These are phyloP conservation scores for Zaprionus ornatus DNA, from an alignment of 1,140 invertebrate genomes.

Conservation along the genomic window DNA sequence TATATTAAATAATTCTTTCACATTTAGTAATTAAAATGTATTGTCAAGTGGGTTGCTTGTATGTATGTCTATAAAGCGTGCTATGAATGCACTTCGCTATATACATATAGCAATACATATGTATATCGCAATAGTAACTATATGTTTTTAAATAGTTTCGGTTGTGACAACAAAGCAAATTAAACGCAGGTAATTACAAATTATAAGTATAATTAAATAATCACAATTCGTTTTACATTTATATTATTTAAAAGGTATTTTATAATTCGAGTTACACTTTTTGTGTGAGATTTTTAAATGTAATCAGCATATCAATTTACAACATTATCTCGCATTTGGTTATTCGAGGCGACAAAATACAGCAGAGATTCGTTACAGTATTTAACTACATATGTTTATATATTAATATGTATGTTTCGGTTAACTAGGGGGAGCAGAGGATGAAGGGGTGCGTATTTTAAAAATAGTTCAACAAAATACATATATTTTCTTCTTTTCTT, in stretches of 20 bases:
- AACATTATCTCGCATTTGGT: slow-evolving; percentile 57
- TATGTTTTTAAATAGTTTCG: slow-evolving; percentile 24
- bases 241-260: slow-evolving; percentile 53
- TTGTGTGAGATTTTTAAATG: slow-evolving; percentile 37
- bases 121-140: slow-evolving; percentile 38
- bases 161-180: slow-evolving; percentile 41
- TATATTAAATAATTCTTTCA: slow-evolving; percentile 52
- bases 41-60: slow-evolving; percentile 75
- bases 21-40: slow-evolving; percentile 74
- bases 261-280: slow-evolving; percentile 50
- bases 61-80: slow-evolving; percentile 34
- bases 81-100: slow-evolving; percentile 27
- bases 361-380: slow-evolving; percentile 59
- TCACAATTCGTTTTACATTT: slow-evolving; percentile 67
- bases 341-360: slow-evolving; percentile 43
- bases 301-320: slow-evolving; percentile 82
- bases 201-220: slow-evolving; percentile 72
- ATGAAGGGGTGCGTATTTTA: slow-evolving; percentile 45
- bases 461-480: slow-evolving; percentile 80
- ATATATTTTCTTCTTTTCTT: slow-evolving; percentile 52
- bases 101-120: slow-evolving; percentile 35
- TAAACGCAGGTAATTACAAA: slow-evolving; percentile 54
- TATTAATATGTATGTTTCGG: slow-evolving; percentile 24
- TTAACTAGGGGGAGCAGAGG: slow-evolving; percentile 32
- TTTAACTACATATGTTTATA: slow-evolving; percentile 49